Evolutionary conservation across 2,797 vertebrate genomes (phyloP).

Genomic region (Erpetoichthys calabaricus): DNA sequence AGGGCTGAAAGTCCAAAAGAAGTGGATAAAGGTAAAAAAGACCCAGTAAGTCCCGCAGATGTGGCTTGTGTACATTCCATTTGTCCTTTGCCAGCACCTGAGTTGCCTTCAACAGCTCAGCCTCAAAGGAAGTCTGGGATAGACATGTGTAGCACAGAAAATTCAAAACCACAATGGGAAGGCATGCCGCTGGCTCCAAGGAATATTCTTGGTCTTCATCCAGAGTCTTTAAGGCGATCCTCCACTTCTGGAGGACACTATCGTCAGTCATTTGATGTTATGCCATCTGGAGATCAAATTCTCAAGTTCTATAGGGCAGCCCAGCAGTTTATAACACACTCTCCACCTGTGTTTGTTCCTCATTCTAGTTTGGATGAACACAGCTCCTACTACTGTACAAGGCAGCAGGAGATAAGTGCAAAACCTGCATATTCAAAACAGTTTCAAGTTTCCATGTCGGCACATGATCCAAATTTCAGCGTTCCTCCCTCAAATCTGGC

Average conservation of each 20-base stretch:
- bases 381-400: neutral
- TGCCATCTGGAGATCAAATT: conserved; percentile 34
- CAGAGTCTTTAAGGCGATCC: conserved; percentile 26
- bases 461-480: conserved; percentile 16
- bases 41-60: too few species aligned
- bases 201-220: conserved; percentile 19
- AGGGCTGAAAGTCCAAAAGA: conserved; percentile 6
- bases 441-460: neutral
- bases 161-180: conserved; percentile 8
- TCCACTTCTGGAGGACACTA: conserved; percentile 27
- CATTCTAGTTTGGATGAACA: conserved; percentile 10
- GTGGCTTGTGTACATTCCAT: too few species aligned
- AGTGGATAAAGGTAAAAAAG: neutral
- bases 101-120: conserved; percentile 4
- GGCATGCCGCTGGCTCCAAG: neutral
- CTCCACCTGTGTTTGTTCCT: conserved; percentile 18
- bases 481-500: conserved; percentile 17
- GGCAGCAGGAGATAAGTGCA: conserved; percentile 11
- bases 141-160: too few species aligned
- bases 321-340: conserved; percentile 22
- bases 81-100: conserved; percentile 1
- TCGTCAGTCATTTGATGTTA: conserved; percentile 34
- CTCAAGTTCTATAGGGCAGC: conserved; percentile 31
- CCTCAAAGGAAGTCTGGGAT: too few species aligned
- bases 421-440: conserved; percentile 8